Conservation (phyloP, 2,888 invertebrate species). For the Oscheius sp. region DNA sequence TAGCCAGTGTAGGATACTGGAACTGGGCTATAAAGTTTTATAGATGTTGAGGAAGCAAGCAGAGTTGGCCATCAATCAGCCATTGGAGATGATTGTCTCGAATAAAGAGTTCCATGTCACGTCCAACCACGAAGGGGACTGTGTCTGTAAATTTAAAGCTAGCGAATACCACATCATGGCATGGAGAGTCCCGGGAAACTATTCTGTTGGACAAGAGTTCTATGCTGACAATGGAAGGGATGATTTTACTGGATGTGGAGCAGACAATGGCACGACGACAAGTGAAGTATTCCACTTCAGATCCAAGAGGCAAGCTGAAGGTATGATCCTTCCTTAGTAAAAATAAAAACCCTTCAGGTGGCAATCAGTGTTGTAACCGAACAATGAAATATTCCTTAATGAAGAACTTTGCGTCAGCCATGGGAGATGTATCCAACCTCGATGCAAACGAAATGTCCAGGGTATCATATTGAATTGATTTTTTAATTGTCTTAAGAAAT, state of each 20-base stretch:
- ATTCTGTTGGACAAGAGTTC: not conserved
- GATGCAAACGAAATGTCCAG: no score
- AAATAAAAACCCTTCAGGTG: not conserved
- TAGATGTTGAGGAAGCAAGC: constrained; percentile 2
- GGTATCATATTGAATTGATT: not conserved
- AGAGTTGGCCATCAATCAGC: not conserved
- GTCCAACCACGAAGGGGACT: constrained; percentile 11
- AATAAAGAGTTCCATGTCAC: not conserved
- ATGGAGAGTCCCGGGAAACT: constrained; percentile 10
- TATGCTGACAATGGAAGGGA: constrained; percentile 1
- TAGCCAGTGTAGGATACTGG: not conserved
- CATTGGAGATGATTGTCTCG: constrained; percentile 4
- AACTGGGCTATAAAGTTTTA: not conserved
- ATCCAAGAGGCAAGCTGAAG: not conserved
- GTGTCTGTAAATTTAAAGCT: constrained; percentile 11
- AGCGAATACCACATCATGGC: constrained; percentile 14
- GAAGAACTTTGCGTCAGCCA: no score
- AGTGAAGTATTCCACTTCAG: no score
- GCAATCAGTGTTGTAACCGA: constrained; percentile 6
- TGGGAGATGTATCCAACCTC: no score
- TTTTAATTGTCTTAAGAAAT: not conserved
- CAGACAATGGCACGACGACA: no score
- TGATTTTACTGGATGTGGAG: constrained; percentile 6
- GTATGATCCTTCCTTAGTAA: not conserved
- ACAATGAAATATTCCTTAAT: not conserved